These are phyloP conservation scores for Portunus trituberculatus DNA, from an alignment of 1,140 invertebrate genomes.

Conservation along the genomic window DNA sequence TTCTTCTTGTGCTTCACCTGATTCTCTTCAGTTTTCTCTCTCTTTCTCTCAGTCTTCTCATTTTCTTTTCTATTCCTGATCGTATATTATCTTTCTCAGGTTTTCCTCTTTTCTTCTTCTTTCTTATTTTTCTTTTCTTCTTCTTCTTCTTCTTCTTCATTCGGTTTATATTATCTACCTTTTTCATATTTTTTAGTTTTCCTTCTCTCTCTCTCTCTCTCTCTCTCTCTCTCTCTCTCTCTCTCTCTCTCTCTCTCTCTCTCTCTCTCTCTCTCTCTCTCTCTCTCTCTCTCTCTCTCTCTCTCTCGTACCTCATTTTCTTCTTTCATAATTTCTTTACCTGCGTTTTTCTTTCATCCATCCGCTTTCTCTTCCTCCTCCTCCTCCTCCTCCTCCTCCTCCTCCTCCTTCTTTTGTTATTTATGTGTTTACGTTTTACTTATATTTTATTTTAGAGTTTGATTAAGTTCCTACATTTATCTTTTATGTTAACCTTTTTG, in stretches of 20 bases:
- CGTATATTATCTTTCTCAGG: not conserved
- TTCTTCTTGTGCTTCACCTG: not conserved
- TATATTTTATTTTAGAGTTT: too few species aligned
- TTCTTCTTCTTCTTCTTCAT: too few species aligned
- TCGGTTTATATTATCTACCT: too few species aligned
- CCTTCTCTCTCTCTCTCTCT: constrained; percentile 9
- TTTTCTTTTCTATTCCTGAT: not conserved
- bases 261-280: not conserved
- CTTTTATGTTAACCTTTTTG: too few species aligned
- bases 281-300: constrained; percentile 28
- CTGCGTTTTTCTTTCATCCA: too few species aligned
- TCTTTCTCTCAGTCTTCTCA: not conserved
- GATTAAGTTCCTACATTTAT: too few species aligned
- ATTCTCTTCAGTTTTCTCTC: not conserved
- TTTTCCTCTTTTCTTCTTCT: not conserved
- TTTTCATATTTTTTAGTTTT: not conserved
- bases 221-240: not conserved
- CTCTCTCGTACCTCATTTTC: not conserved
- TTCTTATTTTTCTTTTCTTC: not conserved
- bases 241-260: constrained; percentile 53
- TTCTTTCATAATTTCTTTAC: too few species aligned
- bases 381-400: too few species aligned
- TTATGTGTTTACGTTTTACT: too few species aligned
- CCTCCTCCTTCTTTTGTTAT: too few species aligned
- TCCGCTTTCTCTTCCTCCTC: too few species aligned